Percentiles rank a stretch among this genome's conserved stretches.
Conservation (phyloP, 1,140 invertebrate genomes). For the Trichonephila clavipes region DNA sequence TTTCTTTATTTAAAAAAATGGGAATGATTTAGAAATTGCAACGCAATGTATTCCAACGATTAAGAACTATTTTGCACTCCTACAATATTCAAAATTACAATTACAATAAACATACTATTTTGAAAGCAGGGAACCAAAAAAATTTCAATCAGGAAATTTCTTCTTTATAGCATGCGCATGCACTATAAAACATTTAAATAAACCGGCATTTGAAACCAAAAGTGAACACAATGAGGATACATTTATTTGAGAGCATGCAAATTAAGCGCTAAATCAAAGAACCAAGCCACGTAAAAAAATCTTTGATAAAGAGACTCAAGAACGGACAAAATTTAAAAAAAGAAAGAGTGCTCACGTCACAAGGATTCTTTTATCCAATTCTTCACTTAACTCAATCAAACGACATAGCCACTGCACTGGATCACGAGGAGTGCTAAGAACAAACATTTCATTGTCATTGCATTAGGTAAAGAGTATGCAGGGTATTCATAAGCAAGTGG, state of each 20-base stretch:
- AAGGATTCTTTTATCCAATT: constrained; percentile 31
- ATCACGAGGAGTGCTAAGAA: background rate
- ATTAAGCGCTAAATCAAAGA: background rate
- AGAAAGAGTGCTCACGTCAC: constrained; percentile 24
- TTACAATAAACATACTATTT: too few relatives aligned
- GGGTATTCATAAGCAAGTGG: constrained; percentile 15
- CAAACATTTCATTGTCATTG: constrained; percentile 57
- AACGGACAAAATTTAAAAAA: background rate
- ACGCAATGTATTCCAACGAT: too few relatives aligned
- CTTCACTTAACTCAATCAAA: constrained; percentile 41
- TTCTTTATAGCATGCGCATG: too few relatives aligned
- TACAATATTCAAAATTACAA: too few relatives aligned
- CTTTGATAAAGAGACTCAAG: background rate
- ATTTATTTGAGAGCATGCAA: background rate
- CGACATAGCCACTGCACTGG: background rate
- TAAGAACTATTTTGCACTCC: too few relatives aligned
- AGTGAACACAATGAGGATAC: background rate
- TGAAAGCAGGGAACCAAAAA: too few relatives aligned
- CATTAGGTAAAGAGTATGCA: background rate
- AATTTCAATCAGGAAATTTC: too few relatives aligned
- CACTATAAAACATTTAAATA: too few relatives aligned
- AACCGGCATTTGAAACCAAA: background rate
- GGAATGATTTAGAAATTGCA: too few relatives aligned
- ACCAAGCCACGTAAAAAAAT: background rate
- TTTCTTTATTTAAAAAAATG: too few relatives aligned